Evolutionary conservation across 2,797 vertebrate genomes (phyloP).

Genomic region (Nannoperca obscura): DNA sequence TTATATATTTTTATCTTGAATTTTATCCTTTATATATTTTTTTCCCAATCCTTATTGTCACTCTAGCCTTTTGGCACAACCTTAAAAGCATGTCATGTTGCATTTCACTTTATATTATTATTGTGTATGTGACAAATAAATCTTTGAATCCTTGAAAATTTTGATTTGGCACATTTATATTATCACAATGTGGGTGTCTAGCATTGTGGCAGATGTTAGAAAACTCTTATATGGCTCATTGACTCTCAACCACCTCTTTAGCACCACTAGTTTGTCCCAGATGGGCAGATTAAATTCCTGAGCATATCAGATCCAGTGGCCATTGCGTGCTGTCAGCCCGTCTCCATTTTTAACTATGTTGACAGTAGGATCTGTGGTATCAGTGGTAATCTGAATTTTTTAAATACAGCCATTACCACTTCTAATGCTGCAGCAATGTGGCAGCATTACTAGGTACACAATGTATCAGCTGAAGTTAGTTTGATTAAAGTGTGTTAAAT

Average conservation of each 20-base stretch:
- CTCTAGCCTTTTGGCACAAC: neutral
- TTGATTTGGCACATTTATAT: neutral
- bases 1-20: neutral
- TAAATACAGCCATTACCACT: neutral
- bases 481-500: conserved; percentile 1
- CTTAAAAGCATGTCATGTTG: neutral
- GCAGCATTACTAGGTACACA: neutral
- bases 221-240: conserved; percentile 9
- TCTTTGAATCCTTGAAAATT: neutral
- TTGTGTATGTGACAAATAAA: neutral
- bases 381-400: conserved; percentile 12
- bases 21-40: no score
- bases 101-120: neutral
- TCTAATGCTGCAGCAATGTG: conserved; percentile 1
- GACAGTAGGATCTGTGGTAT: neutral
- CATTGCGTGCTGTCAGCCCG: neutral
- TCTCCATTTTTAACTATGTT: neutral
- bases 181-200: neutral
- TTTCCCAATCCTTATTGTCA: neutral
- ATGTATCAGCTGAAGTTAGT: neutral
- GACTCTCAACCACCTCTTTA: conserved; percentile 3
- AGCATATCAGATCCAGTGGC: conserved; percentile 13
- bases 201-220: neutral
- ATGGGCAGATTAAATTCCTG: conserved; percentile 12
- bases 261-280: neutral